These are phyloP conservation scores for Himantopus leucocephalus DNA, from an alignment of 2,113 vertebrate genomes.

Conservation along the genomic window DNA sequence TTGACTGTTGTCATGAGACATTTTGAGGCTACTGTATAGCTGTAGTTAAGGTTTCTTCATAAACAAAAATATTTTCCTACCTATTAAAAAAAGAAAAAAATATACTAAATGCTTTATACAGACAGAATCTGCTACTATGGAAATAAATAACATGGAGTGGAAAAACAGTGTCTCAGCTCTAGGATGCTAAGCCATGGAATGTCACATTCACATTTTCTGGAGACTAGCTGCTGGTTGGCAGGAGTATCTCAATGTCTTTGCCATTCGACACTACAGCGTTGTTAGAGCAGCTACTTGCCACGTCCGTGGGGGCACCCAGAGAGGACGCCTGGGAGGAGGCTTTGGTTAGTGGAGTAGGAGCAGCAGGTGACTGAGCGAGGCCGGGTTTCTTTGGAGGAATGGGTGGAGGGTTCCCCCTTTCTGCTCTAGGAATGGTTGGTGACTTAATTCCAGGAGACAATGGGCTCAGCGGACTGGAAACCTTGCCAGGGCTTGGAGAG, in stretches of 20 bases:
- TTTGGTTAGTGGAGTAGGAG: conserved; percentile 72
- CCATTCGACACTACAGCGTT: conserved; percentile 77
- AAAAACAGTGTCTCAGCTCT: conserved; percentile 59
- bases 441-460: conserved; percentile 87
- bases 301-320: conserved; percentile 70
- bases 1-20: conserved; percentile 28
- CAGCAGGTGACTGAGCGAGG: conserved; percentile 85
- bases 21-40: conserved; percentile 66
- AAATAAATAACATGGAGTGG: conserved; percentile 83
- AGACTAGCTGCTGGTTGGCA: conserved; percentile 85
- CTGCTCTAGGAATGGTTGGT: conserved; percentile 86
- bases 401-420: conserved; percentile 91
- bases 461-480: conserved; percentile 78
- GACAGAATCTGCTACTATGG: conserved; percentile 69
- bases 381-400: conserved; percentile 96
- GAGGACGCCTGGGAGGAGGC: conserved; percentile 60
- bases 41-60: conserved; percentile 66
- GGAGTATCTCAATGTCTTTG: conserved; percentile 89
- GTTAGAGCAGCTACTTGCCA: conserved; percentile 80
- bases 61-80: conserved; percentile 66
- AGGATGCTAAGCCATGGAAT: conserved; percentile 58
- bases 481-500: conserved; percentile 71
- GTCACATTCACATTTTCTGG: conserved; percentile 10
- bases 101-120: conserved; percentile 70
- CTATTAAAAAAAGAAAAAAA: conserved; percentile 63